Conservation (phyloP, 2,113 vertebrate species). For the Hemicordylus capensis region DNA sequence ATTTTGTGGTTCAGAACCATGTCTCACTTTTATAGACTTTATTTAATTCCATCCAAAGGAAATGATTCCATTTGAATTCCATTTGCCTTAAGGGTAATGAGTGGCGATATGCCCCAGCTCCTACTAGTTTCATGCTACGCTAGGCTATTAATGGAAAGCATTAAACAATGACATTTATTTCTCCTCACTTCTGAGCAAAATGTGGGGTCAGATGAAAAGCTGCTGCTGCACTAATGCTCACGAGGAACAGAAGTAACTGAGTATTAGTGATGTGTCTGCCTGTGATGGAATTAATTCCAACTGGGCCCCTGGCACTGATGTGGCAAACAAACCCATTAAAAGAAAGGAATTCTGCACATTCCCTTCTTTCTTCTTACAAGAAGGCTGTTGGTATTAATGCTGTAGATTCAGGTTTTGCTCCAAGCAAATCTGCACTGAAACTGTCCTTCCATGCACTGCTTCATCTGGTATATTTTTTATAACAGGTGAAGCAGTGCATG, state of each 20-base stretch:
- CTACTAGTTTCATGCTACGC: slow-evolving; percentile 28
- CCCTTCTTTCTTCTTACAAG: slow-evolving; percentile 12
- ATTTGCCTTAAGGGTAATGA: slow-evolving; percentile 32
- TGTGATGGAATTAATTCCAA: slow-evolving; percentile 18
- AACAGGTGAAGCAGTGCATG: background rate
- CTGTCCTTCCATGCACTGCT: background rate
- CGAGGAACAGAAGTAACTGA: slow-evolving; percentile 2
- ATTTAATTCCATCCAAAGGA: slow-evolving; percentile 15
- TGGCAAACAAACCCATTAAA: background rate
- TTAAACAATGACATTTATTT: slow-evolving; percentile 19
- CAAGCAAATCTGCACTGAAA: background rate
- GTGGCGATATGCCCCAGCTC: slow-evolving; percentile 16
- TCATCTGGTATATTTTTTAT: background rate
- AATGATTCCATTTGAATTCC: slow-evolving; percentile 23
- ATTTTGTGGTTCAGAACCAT: slow-evolving; percentile 16
- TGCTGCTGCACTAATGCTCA: slow-evolving; percentile 5
- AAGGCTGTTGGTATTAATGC: slow-evolving; percentile 1
- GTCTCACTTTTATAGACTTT: slow-evolving; percentile 16
- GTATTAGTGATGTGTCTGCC: background rate
- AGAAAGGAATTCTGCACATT: slow-evolving; percentile 2
- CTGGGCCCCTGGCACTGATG: background rate
- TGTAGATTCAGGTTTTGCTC: slow-evolving; percentile 19
- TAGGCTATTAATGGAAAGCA: slow-evolving; percentile 34
- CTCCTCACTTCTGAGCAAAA: slow-evolving; percentile 28
- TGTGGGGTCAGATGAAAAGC: slow-evolving; percentile 8